Conservation (phyloP, 2,113 vertebrate species). For the Trochalopteron elliotii region DNA sequence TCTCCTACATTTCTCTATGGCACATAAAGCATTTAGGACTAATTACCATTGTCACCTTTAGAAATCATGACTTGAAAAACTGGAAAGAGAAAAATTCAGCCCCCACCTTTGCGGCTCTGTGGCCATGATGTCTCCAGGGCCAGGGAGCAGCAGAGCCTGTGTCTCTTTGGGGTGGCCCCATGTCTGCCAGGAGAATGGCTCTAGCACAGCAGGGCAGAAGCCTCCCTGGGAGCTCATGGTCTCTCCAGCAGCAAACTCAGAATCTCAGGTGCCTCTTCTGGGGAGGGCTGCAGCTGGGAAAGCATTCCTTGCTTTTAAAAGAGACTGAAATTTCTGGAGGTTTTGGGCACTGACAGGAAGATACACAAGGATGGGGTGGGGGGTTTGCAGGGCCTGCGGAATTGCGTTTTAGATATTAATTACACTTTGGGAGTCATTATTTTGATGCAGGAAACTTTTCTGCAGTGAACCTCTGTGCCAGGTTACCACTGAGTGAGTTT, state of each 20-base stretch:
- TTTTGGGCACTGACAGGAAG: not conserved
- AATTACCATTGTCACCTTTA: not conserved
- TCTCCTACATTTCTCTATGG: not conserved
- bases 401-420: not conserved
- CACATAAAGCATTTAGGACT: conserved; percentile 2
- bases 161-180: not conserved
- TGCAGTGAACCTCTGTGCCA: not conserved
- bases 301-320: not conserved
- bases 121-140: not conserved
- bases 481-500: not conserved
- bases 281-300: not conserved
- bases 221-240: not conserved
- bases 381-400: not conserved
- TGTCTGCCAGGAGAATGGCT: not conserved
- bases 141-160: not conserved
- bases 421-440: not conserved
- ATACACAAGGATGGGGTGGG: not conserved
- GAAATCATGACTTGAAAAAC: not conserved
- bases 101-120: not conserved
- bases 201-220: not conserved
- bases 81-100: not conserved
- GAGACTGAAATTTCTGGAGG: not conserved
- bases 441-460: not conserved
- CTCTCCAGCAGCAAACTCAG: not conserved
- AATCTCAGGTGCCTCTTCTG: not conserved